Conservation (phyloP, 2,888 invertebrate genomes). For the Marronus borbonicus region DNA sequence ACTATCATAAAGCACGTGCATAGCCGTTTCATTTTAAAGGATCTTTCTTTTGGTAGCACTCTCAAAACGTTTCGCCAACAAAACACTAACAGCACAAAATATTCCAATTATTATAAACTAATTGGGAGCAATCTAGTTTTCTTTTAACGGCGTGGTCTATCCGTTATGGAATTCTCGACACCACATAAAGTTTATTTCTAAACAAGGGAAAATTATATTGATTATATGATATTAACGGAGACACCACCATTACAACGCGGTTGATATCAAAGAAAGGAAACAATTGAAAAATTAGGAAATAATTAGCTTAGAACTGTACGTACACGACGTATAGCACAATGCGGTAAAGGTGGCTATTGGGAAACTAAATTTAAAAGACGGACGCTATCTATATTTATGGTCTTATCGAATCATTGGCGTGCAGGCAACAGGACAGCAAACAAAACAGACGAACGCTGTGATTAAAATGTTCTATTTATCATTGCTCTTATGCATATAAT, state of each 20-base stretch:
- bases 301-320: slow-evolving; percentile 9
- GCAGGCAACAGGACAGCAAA: neutral
- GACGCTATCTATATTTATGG: slow-evolving; percentile 43
- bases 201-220: slow-evolving; percentile 10
- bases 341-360: slow-evolving; percentile 36
- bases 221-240: neutral
- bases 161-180: neutral
- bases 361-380: slow-evolving; percentile 45
- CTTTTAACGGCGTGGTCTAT: neutral
- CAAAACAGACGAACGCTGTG: neutral
- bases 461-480: slow-evolving; percentile 22
- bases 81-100: neutral
- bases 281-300: slow-evolving; percentile 31
- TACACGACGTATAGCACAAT: slow-evolving; percentile 19
- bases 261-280: slow-evolving; percentile 31
- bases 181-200: slow-evolving; percentile 4
- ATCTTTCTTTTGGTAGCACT: neutral
- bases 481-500: neutral
- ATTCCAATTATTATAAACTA: neutral
- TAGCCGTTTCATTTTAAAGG: neutral
- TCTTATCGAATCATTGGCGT: slow-evolving; percentile 44
- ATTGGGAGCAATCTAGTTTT: slow-evolving; percentile 19
- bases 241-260: neutral
- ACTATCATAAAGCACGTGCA: slow-evolving; percentile 22
- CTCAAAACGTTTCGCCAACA: neutral